Evolutionary conservation across 2,888 invertebrate species (phyloP).

Genomic region (Tricholauxania praeusta): DNA sequence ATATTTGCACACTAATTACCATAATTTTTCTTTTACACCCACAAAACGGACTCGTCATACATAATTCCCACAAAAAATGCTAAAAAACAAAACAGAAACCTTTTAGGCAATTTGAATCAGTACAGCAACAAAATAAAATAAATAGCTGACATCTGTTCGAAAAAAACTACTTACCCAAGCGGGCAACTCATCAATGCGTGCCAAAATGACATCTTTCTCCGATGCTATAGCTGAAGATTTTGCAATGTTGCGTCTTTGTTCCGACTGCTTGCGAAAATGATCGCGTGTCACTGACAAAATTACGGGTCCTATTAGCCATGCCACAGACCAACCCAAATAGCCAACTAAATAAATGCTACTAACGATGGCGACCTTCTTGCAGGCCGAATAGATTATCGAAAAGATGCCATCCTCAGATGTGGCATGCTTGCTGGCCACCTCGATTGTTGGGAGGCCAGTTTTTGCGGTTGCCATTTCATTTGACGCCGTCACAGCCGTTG

Average conservation of each 20-base stretch:
- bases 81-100: too few relatives aligned
- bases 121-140: not conserved
- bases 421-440: not conserved
- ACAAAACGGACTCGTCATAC: too few relatives aligned
- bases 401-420: slow-evolving; percentile 69
- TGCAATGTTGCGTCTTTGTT: slow-evolving; percentile 79
- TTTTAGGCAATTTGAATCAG: too few relatives aligned
- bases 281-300: slow-evolving; percentile 83
- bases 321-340: slow-evolving; percentile 83
- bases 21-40: too few relatives aligned
- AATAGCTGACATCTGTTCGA: not conserved
- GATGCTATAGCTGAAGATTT: slow-evolving; percentile 82
- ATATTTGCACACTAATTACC: too few relatives aligned
- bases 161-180: slow-evolving; percentile 81
- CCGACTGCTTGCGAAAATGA: slow-evolving; percentile 81
- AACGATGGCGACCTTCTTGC: slow-evolving; percentile 79
- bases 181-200: slow-evolving; percentile 89
- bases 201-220: slow-evolving; percentile 89
- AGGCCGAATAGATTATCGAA: slow-evolving; percentile 73
- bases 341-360: slow-evolving; percentile 84
- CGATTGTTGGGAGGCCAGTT: slow-evolving; percentile 30
- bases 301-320: slow-evolving; percentile 87
- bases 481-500: slow-evolving; percentile 16
- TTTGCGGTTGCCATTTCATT: slow-evolving; percentile 43
- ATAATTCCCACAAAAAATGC: too few relatives aligned